phyloP scores from a whole-genome alignment of 2,113 vertebrate species.

The Heliornis fulica region DNA sequence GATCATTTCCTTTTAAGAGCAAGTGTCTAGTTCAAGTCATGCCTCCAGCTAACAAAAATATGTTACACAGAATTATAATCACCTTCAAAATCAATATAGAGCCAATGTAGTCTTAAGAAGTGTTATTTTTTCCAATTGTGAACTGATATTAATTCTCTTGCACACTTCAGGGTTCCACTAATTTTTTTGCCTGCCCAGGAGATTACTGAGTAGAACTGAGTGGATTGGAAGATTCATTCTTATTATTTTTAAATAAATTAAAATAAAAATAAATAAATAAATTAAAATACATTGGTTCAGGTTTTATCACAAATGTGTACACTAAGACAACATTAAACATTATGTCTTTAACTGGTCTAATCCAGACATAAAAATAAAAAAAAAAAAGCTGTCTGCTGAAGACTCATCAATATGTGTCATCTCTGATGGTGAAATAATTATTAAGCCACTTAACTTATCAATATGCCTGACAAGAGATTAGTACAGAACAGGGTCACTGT shows the following conservation, averaged over 20 bases:
- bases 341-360: neutral
- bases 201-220: neutral
- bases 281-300: neutral
- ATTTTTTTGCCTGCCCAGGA: neutral
- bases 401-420: neutral
- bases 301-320: neutral
- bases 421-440: neutral
- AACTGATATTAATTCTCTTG: neutral
- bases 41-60: neutral
- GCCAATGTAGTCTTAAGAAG: neutral
- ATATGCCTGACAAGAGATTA: conserved; percentile 1
- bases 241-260: too few relatives aligned
- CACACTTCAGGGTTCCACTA: neutral
- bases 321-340: neutral
- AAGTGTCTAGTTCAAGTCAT: neutral
- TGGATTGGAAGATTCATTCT: neutral
- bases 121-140: neutral
- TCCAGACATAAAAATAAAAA: neutral
- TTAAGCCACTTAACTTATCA: conserved; percentile 23
- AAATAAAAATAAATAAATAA: too few relatives aligned
- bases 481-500: neutral
- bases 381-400: neutral
- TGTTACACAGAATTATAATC: neutral
- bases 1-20: neutral
- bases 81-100: neutral